Base-by-base conservation (phyloP, 2,888 invertebrate species). In the Germaria angustata region DNA sequence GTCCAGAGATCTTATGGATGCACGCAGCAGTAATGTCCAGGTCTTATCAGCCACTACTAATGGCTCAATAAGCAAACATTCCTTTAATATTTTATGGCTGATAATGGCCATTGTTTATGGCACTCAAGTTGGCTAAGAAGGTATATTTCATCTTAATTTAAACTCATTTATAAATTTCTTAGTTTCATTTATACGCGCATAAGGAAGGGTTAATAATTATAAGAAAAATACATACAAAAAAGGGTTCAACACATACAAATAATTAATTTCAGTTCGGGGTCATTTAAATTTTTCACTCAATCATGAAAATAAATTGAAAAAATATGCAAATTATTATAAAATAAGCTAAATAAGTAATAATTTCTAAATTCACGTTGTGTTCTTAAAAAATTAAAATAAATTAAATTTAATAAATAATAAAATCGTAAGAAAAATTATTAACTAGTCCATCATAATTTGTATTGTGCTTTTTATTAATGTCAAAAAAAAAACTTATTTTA, bases 1-100 rank as follows among this genome's bases (percentile, higher is more conserved):
- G 41, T 93, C 93, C 85, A 92, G 93, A 75, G 93, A 91, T 84
- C 89, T 91, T 51, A 90, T 90, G 90, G 90, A 90, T 85, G 89
- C 90, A 77, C 90, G 90, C 84, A 90, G 85, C 39, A 82, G 80
- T 81, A 88, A 88, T 84, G 87, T 86, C 32, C 88, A 88, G 80
- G 87, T 88, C 1, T 53, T 82, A 22, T 53, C 82, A 13, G 69
- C 79, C 32, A 69, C 82, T 5, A 55, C 44, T 11, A 79, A 41
- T 44, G 39, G 24, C 28, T 34, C 78, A 9, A 61, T 39, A 39
- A 66, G 75, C 46, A 59, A 73, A 36, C 20, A 59, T 34, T 51
- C 36, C 34, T 59, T 73, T 61, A 76, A 59, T 17, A 39, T 76
- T 36, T 46, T 84, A 15, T 71, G 61, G 72, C 75, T 75, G 68